phyloP scores from a whole-genome alignment of 2,888 invertebrate genomes.

The Platycnemis pennipes region DNA sequence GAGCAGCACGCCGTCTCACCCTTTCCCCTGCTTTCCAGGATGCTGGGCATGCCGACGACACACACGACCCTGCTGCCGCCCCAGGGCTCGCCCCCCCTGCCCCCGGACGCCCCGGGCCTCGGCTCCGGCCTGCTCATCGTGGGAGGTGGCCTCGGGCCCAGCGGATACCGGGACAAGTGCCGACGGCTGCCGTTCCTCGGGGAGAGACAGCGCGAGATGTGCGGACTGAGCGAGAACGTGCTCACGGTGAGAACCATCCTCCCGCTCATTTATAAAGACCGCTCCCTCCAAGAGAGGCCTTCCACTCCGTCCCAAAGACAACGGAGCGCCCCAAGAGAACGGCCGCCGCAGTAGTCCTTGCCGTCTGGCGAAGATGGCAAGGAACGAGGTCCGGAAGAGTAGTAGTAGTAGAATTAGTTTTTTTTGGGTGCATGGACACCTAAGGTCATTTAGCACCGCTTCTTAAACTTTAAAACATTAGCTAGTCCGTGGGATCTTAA shows the following conservation, averaged over 20 bases:
- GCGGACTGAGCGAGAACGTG: constrained; percentile 86
- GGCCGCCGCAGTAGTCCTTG: too few species aligned
- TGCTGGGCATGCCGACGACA: constrained; percentile 56
- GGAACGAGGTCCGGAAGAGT: too few species aligned
- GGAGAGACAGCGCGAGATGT: constrained; percentile 86
- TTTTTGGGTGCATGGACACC: too few species aligned
- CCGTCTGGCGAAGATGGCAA: too few species aligned
- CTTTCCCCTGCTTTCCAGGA: neutral
- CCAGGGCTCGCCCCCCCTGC: neutral
- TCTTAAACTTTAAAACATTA: too few species aligned
- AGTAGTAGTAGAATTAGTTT: too few species aligned
- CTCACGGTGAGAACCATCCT: constrained; percentile 81
- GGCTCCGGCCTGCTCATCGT: constrained; percentile 54
- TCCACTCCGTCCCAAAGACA: too few species aligned
- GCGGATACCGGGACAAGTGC: constrained; percentile 84
- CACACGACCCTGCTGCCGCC: constrained; percentile 53
- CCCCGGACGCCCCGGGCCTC: constrained; percentile 29
- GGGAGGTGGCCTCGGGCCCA: constrained; percentile 19
- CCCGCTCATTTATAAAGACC: neutral
- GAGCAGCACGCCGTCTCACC: too few species aligned
- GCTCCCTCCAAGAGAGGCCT: too few species aligned
- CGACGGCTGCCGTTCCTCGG: constrained; percentile 86
- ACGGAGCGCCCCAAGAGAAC: too few species aligned
- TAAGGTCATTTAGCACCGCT: too few species aligned
- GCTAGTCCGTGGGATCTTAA: too few species aligned